Percentiles rank a stretch among this genome's conserved stretches.
Evolutionary conservation across 1,140 invertebrate species (phyloP).

Genomic region (Globodera ellingtonae): DNA sequence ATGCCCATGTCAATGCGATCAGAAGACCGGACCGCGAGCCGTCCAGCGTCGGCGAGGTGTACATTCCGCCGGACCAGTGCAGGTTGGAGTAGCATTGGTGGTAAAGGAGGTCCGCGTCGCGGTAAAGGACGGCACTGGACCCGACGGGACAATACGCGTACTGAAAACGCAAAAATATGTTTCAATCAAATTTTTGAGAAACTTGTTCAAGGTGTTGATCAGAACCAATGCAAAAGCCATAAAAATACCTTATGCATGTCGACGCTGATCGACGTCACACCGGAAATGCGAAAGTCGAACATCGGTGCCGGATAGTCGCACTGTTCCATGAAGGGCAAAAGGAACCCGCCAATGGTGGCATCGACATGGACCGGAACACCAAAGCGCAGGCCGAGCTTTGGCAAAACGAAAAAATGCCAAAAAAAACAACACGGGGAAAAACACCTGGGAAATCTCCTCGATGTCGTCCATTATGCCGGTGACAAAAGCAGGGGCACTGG

Average conservation of each 20-base stretch:
- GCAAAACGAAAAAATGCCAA: neutral
- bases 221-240: constrained; percentile 19
- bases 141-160: constrained; percentile 55
- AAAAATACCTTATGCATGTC: constrained; percentile 87
- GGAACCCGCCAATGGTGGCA: constrained; percentile 86
- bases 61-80: constrained; percentile 55
- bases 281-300: constrained; percentile 86
- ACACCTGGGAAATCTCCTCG: constrained; percentile 75
- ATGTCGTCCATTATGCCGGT: constrained; percentile 97
- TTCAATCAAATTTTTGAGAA: no score
- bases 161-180: constrained; percentile 33
- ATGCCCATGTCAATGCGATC: constrained; percentile 59
- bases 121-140: constrained; percentile 52
- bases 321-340: constrained; percentile 84
- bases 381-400: constrained; percentile 76
- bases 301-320: constrained; percentile 78
- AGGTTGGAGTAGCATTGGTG: constrained; percentile 51
- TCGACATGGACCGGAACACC: constrained; percentile 95
- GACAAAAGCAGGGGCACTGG: constrained; percentile 91
- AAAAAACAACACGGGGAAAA: neutral
- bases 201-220: neutral
- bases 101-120: constrained; percentile 45
- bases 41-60: constrained; percentile 49
- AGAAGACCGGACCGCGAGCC: constrained; percentile 48
- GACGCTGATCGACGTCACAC: constrained; percentile 93